Evolutionary conservation across 2,113 vertebrate species (phyloP), one percentile per base, ranked within the genome.

Genomic region (Caretta caretta): DNA sequence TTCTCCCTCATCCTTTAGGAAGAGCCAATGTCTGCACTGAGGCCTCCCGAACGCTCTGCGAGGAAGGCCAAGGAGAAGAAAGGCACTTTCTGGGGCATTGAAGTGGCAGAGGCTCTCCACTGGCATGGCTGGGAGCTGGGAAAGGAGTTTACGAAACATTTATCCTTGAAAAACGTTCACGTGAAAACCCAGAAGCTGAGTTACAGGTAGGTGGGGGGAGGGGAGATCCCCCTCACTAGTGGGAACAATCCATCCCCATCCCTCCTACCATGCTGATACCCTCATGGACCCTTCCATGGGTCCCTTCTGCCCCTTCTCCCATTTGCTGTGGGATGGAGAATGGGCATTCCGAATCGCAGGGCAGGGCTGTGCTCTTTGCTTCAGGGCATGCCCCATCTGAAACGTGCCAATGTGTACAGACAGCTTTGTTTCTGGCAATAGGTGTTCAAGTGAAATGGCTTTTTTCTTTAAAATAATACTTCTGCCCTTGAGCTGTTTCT

Each of bases 91-190:
- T 98, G 98, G 72, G 99, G 99, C n/a, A 97, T 99, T 48, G 99
- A 99, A 97, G 98, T 98, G 6, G 93, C 92, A 2, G 84, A 98
- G 93, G 98, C 98, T 76, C 97, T 99, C 88, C 94, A 97, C 2
- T 99, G 99, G 99, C 98, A 95, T 89, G 97, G 97, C 97, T 99
- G 99, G 99, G 98, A 98, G 27, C 92, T 98, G 8, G 99, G 98
- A 35, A 97, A 95, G 91, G 99, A 99, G 95, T 98, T 96, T 96
- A 99, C 98, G 24, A 99, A 98, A 96, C 98, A 96, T 24, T 94
- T 99, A 88, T 91, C 95, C 53, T 97, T 99, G 96, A 99, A 98
- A 98, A 99, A 99, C 24, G 93, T 99, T 10, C 97, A 98, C 56
- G 88, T 97, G 95, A 99, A 98, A 97, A 98, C 97, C 46, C 99